Evolutionary conservation across 2,113 vertebrate species (phyloP), one percentile per base, ranked within the genome.

Genomic region (Cathartes aura): DNA sequence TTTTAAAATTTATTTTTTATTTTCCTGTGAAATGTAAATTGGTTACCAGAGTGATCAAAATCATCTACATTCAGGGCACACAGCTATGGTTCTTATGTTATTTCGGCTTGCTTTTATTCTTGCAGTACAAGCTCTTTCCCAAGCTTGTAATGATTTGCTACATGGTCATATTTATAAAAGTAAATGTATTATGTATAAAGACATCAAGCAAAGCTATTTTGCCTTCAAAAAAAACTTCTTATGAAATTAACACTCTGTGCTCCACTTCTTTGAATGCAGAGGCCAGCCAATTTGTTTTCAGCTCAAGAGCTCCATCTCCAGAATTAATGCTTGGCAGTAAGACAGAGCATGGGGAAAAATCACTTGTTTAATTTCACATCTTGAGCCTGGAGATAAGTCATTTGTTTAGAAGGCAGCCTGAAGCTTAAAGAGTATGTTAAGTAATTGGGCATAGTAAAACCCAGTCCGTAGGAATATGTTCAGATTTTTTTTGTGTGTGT

Each of bases 31-130:
- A 38, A 17, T 42, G 18, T 32, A 6, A 52, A 8, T 18, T 24
- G 24, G 22, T 48, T 71, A 40, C 40, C 42, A 48, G 45, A 63
- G 52, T 0, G 0, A 26, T 45, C 62, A 60, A 5, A 56, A 9
- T 26, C 23, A 8, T 8, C 55, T 40, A 10, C 13, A 12, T 43
- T 42, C 45, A 38, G 43, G 52, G 55, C 38, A 21, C 20, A 1
- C 50, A 40, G 50, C 26, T 56, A 5, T 34, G 30, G 21, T 17
- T 20, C 23, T 34, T 24, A 2, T 1, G 24, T 24, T 66, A 8
- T 43, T 70, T 84, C 13, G 26, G 10, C 27, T 36, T 78, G 60
- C 3, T 13, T 63, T 59, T 59, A 18, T 58, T 48, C 64, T 38
- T 58, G 2, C 40, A 43, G 38, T 40, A 43, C 32, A 21, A 22